Base-by-base conservation (phyloP, 2,888 invertebrate species). In the Chesias legatella region DNA sequence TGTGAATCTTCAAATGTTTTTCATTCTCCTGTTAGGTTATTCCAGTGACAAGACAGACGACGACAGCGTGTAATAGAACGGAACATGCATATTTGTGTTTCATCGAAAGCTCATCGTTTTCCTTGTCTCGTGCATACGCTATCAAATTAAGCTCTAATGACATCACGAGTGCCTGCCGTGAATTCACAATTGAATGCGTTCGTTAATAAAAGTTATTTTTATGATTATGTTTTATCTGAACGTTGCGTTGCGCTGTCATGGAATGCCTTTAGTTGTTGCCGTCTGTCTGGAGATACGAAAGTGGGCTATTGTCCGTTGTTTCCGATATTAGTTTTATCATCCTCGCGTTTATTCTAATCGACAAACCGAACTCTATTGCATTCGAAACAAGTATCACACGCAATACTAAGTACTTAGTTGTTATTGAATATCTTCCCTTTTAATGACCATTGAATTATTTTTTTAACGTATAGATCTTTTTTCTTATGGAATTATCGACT, bases 111-210 rank as follows among this genome's bases (percentile, higher is more conserved):
- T 61, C 62, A 59, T 58, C 51, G 44, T 51, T 58, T 60, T 56
- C 55, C 57, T 68, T 56, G 64, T 66, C 61, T 62, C 56, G 51
- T 59, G 48, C 56, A 58, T 67, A 63, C 55, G 63, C 58, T 71
- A 72, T 74, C 64, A 65, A 71, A 73, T 74, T 72, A 74, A 70
- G 59, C 63, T 61, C 61, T 63, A 70, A 72, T 76, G 78, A 78
- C 71, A 70, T 67, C 72, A 70, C 65, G 63, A 73, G 73, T 63
- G 67, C 60, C 67, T 63, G 66, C 60, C 58, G 66, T 71, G 71
- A 69, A 75, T 77, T 70, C 63, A 71, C 74, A 74, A 74, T 79
- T 73, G 73, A 79, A 79, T 77, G 67, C 58, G 67, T 80, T 79
- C 72, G 73, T 80, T 79, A 79, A 78, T 77, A 74, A 67, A 63